Base-by-base conservation (phyloP, 2,888 invertebrate genomes). In the Drosophila multiciliata region DNA sequence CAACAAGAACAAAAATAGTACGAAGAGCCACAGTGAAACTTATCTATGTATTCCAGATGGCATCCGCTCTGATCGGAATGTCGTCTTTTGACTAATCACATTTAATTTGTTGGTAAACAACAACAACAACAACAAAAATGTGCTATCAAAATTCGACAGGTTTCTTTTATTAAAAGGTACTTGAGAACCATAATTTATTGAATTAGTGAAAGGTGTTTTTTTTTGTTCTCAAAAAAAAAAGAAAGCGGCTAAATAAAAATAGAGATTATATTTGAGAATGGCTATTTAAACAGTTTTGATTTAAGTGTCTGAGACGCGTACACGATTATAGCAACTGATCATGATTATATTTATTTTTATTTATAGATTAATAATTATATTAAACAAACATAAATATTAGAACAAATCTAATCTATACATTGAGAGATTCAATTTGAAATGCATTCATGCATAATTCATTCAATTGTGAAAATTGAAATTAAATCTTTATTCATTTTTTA, bases 1-100 rank as follows among this genome's bases (percentile, higher is more conserved):
- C 33, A 32, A 57, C 38, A 49, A 26, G 48, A 55, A 58, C 62
- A 38, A 20, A n/a, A 35, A 62, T 45, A 50, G 69, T 69, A 69
- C 57, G 69, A 36, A 26, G 3, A 26, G 17, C 4, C 23, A 36
- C 45, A 50, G 11, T 17, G 9, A 26, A 52, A 29, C n/a, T 45
- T 45, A 45, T 45, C 45, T 23, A 23, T 45, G 8, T 45, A 45
- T 15, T 23, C 45, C 45, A 26, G 26, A 17, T 17, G 17, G 26
- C 49, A 26, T 49, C 17, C 7, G 9, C 2, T 17, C 26, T 17
- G 49, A 23, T 48, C 42, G 23, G 20, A 15, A 23, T 15, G 8
- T 4, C 15, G 48, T 17, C 49, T 8, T 3, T 42, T 45, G 45
- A 8, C 15, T 23, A 45, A 23, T 23, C 8, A 4, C 45, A 0